Percentiles rank a stretch among this genome's conserved stretches.
Conservation (phyloP, 2,797 vertebrate genomes). For the Eupleurogrammus muticus region DNA sequence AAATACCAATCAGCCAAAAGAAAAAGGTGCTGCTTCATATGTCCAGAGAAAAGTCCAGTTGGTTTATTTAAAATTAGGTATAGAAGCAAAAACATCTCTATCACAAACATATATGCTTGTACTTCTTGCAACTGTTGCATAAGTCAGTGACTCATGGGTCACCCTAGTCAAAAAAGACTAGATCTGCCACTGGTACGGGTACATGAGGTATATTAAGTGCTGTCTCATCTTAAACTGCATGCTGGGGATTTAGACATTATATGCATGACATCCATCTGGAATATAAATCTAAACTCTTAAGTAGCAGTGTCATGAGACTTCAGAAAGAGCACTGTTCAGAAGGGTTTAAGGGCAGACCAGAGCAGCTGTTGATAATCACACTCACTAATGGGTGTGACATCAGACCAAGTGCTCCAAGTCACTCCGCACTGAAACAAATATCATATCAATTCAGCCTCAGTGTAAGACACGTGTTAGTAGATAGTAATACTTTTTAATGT, state of each 20-base stretch:
- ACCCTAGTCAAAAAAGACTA: too few species aligned
- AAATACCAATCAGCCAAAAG: too few species aligned
- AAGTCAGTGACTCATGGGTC: too few species aligned
- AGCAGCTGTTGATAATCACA: constrained; percentile 42
- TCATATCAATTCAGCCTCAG: background rate
- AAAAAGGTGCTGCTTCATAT: too few species aligned
- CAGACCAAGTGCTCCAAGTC: background rate
- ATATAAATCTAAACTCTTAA: background rate
- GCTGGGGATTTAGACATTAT: background rate
- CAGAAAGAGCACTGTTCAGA: constrained; percentile 8
- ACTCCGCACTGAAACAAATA: background rate
- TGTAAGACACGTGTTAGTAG: background rate
- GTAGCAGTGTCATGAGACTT: constrained; percentile 1
- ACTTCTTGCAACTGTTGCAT: too few species aligned
- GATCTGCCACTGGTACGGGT: too few species aligned
- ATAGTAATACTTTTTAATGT: background rate
- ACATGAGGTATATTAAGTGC: too few species aligned
- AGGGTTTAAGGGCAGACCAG: background rate
- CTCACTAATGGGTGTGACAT: constrained; percentile 29
- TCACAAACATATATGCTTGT: too few species aligned
- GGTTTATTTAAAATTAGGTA: too few species aligned
- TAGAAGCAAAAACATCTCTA: too few species aligned
- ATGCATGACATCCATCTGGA: background rate
- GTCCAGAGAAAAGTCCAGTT: too few species aligned
- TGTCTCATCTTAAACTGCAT: background rate